Evolutionary conservation across 2,113 vertebrate genomes (phyloP).

Genomic region (Theristicus caerulescens): DNA sequence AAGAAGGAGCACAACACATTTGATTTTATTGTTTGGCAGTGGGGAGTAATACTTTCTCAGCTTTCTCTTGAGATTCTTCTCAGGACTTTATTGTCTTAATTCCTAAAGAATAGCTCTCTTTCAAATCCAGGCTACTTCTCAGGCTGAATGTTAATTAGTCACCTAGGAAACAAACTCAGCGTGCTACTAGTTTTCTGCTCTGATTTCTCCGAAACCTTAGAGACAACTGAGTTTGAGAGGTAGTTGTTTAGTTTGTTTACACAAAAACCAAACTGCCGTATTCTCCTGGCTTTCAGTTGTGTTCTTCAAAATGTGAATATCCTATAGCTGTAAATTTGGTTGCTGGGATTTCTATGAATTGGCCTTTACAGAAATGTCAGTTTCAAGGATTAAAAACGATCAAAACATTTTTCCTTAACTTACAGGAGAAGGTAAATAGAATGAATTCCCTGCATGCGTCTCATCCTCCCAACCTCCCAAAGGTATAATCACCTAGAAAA

Average conservation of each 20-base stretch:
- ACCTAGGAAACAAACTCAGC: slow-evolving; percentile 29
- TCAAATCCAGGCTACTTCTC: neutral
- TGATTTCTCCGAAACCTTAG: slow-evolving; percentile 16
- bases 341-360: neutral
- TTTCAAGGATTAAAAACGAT: neutral
- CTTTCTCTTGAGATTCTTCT: slow-evolving; percentile 6
- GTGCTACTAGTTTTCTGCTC: slow-evolving; percentile 18
- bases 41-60: neutral
- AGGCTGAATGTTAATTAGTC: slow-evolving; percentile 41
- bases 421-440: neutral
- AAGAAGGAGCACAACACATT: neutral
- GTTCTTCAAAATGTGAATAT: neutral
- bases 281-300: neutral
- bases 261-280: neutral
- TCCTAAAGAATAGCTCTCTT: neutral
- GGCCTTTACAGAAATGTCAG: neutral
- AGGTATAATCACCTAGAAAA: neutral
- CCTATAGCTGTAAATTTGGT: neutral
- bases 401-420: neutral
- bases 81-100: neutral
- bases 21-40: neutral
- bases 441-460: neutral
- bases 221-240: neutral
- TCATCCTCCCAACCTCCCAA: neutral
- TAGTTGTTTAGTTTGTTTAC: neutral